Conservation (phyloP, 2,113 vertebrate genomes). For the Megaceryle torquata region DNA sequence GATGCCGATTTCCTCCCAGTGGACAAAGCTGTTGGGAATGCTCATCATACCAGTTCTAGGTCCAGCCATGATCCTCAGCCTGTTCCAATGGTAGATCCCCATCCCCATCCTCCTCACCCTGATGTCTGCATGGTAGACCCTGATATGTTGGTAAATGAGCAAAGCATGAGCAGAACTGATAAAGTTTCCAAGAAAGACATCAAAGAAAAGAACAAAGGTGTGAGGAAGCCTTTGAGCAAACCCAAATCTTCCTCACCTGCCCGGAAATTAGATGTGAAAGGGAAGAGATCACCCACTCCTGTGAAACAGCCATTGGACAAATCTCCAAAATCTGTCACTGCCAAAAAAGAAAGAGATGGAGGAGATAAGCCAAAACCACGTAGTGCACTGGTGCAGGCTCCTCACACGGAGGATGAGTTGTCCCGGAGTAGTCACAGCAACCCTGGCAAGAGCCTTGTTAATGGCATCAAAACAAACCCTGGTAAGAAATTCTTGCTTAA, state of each 20-base stretch:
- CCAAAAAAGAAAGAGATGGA: constrained; percentile 80
- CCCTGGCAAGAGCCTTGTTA: constrained; percentile 80
- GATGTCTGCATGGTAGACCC: constrained; percentile 98
- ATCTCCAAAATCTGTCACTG: constrained; percentile 74
- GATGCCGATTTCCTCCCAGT: constrained; percentile 92
- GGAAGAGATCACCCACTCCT: constrained; percentile 86
- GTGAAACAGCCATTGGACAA: constrained; percentile 81
- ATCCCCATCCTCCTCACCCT: constrained; percentile 85
- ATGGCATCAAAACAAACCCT: constrained; percentile 83
- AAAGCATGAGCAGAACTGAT: constrained; percentile 77
- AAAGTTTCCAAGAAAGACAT: constrained; percentile 89
- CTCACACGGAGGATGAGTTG: constrained; percentile 80
- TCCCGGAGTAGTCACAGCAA: constrained; percentile 81
- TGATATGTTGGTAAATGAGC: constrained; percentile 82
- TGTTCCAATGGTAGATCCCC: constrained; percentile 84
- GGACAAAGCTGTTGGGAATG: constrained; percentile 83
- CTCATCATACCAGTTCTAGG: constrained; percentile 78
- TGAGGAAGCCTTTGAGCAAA: constrained; percentile 83
- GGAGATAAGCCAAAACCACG: constrained; percentile 80
- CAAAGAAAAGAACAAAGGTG: constrained; percentile 83
- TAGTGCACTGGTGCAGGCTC: constrained; percentile 73
- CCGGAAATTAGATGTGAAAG: constrained; percentile 82
- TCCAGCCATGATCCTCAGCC: constrained; percentile 88
- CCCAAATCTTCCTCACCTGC: constrained; percentile 88
- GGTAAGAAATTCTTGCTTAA: constrained; percentile 73